phyloP scores from a whole-genome alignment of 2,113 vertebrate genomes.

The Aix galericulata region DNA sequence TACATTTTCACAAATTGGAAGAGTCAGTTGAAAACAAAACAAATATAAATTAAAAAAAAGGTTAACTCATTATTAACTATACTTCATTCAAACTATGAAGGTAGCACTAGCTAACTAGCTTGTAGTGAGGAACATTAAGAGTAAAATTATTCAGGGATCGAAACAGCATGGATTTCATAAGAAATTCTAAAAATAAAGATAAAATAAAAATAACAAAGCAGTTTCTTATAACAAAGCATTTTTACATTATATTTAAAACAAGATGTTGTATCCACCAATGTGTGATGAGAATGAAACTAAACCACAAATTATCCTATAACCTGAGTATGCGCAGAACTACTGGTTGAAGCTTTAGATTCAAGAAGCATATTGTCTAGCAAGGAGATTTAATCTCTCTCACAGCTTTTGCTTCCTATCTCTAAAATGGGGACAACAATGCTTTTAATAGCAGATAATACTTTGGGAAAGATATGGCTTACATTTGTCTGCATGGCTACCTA shows the following conservation, averaged over 20 bases:
- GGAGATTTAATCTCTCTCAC: background rate
- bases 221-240: background rate
- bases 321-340: background rate
- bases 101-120: background rate
- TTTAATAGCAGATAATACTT: background rate
- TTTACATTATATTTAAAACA: background rate
- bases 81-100: background rate
- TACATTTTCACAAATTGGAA: slow-evolving; percentile 40
- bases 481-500: background rate
- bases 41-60: background rate
- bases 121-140: background rate
- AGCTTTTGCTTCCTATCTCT: background rate
- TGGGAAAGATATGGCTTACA: background rate
- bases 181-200: background rate
- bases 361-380: background rate
- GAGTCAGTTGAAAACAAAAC: slow-evolving; percentile 22
- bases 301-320: background rate
- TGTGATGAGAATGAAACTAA: background rate
- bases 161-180: background rate
- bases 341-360: background rate
- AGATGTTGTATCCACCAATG: background rate
- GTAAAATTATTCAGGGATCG: background rate
- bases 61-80: slow-evolving; percentile 32
- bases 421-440: background rate
- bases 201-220: background rate